Evolutionary conservation across 2,113 vertebrate genomes (phyloP).

Genomic region (Vanacampus margaritifer): DNA sequence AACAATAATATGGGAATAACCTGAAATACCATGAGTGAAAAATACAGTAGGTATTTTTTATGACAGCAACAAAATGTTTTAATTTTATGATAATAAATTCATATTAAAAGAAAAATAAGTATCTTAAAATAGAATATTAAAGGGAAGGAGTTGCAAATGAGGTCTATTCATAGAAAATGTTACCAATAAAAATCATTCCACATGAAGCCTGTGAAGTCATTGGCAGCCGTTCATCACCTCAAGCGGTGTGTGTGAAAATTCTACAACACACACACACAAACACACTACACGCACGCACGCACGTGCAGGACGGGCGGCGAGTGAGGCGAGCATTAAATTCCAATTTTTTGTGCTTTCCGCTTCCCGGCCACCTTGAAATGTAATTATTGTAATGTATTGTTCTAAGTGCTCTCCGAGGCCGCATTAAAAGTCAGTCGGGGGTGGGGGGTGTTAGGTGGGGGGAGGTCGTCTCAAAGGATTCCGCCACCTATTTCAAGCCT

Average conservation of each 20-base stretch:
- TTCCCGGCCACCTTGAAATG: constrained; percentile 71
- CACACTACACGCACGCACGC: no score
- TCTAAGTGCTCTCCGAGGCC: constrained; percentile 69
- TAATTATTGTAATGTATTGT: constrained; percentile 76
- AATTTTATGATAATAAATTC: no score
- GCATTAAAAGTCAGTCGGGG: constrained; percentile 48
- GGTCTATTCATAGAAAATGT: not conserved
- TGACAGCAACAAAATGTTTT: no score
- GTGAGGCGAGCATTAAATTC: constrained; percentile 61
- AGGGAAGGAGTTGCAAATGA: no score
- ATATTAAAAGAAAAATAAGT: no score
- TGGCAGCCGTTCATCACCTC: constrained; percentile 37
- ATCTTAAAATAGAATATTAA: no score
- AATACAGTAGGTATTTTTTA: no score
- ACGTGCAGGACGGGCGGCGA: constrained; percentile 23
- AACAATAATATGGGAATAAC: no score
- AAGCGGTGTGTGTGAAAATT: constrained; percentile 26
- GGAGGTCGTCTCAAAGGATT: constrained; percentile 31
- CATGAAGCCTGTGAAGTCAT: constrained; percentile 32
- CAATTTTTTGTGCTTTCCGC: constrained; percentile 63
- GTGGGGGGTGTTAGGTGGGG: no score
- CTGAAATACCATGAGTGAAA: no score
- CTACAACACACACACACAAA: constrained; percentile 51
- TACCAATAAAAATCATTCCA: not conserved
- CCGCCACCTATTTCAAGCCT: constrained; percentile 48